Percentiles rank a stretch among this genome's conserved stretches.
phyloP scores from a whole-genome alignment of 1,140 invertebrate genomes.

The Pygmarrhopalites habei region DNA sequence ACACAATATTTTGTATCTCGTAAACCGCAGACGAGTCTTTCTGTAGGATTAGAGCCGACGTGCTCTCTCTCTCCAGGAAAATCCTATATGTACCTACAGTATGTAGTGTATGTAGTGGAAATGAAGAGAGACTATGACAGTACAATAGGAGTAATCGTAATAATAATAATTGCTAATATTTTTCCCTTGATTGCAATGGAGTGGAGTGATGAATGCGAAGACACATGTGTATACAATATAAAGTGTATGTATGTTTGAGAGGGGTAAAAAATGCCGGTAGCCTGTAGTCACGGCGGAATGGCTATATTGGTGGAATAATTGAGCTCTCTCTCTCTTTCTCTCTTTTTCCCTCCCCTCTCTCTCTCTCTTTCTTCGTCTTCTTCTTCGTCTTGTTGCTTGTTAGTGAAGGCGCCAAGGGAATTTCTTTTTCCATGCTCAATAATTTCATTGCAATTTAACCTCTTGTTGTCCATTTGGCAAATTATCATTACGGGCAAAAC shows the following conservation, averaged over 20 bases:
- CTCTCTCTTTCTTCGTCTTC: background rate
- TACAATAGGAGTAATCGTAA: conserved; percentile 1
- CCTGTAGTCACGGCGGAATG: too few relatives aligned
- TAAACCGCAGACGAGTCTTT: too few relatives aligned
- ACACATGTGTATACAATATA: too few relatives aligned
- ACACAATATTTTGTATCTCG: too few relatives aligned
- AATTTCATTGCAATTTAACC: conserved; percentile 19
- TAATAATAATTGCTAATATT: conserved; percentile 4
- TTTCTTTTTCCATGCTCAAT: conserved; percentile 1
- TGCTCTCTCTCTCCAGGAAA: too few relatives aligned
- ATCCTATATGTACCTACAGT: too few relatives aligned
- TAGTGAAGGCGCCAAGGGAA: conserved; percentile 10
- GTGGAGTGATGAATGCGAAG: background rate
- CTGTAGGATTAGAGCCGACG: too few relatives aligned
- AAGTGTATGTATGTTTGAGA: too few relatives aligned
- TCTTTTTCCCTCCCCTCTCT: background rate
- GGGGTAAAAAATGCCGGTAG: too few relatives aligned
- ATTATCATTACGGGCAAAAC: conserved; percentile 9
- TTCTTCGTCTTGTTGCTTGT: background rate
- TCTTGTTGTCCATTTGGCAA: conserved; percentile 12
- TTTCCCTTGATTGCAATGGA: conserved; percentile 4
- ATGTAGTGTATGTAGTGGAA: too few relatives aligned
- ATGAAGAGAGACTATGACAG: background rate
- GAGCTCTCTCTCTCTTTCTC: background rate
- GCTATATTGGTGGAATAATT: background rate